Base-by-base conservation (phyloP, 1,140 invertebrate species). In the Bombus confusus region DNA sequence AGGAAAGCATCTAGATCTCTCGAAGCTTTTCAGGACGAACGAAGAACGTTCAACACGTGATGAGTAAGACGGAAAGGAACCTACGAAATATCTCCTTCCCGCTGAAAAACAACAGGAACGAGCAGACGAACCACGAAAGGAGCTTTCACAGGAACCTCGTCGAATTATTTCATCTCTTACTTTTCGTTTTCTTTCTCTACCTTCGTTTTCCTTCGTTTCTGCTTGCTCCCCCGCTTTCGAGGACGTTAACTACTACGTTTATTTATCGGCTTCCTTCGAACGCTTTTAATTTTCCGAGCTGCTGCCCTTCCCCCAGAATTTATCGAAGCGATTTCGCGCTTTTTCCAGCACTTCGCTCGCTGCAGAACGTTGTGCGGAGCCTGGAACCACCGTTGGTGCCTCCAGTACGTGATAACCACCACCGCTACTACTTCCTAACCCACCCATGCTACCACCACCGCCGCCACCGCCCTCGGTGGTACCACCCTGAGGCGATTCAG, bases 331-430 rank as follows among this genome's bases (percentile, higher is more conserved):
- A 93, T 97, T 97, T 83, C 97, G 96, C 86, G 98, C 98, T 91
- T 97, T 97, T 92, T 98, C 97, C 41, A 98, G 95, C 41, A 98
- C 97, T 90, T 98, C 97, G 37, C 97, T 97, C 10, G 98, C 97
- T 89, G 96, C 88, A 0, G 95, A 94, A 93, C 96, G 92, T 80
- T 93, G 94, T 80, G 92, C 92, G 75, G 93, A 92, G 52, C 93
- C 93, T 59, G 93, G 94, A 87, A 91, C 92, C 68, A 93, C 90
- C 91, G 85, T 62, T 18, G 95, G 95, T n/a, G 95, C 94, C 79
- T 96, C 95, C 8, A 96, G 87, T 0, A 96, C 94, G 62, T 94
- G 93, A 84, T 94, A 94, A 76, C 93, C 92, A 28, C 80, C 77
- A 1, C 37, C 34, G 59, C 74, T 86, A 15, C 79, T 64, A n/a